These are phyloP conservation scores for Dugesia japonica DNA, from an alignment of 2,888 invertebrate genomes.

Conservation along the genomic window DNA sequence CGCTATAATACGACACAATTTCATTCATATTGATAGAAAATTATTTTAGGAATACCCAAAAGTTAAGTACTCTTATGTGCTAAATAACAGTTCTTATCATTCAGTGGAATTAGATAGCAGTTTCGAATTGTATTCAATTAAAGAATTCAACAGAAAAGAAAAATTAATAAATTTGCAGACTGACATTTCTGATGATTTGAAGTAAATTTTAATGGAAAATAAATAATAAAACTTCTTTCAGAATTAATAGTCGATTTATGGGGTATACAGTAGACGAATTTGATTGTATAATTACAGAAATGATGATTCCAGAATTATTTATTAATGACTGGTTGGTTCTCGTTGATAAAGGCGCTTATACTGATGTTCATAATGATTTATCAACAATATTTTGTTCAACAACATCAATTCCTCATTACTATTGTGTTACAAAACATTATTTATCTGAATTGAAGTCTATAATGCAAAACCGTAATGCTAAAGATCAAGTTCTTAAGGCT, in stretches of 20 bases:
- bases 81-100: no score
- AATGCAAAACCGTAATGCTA: not conserved
- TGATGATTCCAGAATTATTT: not conserved
- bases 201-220: no score
- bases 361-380: constrained; percentile 8
- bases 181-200: no score
- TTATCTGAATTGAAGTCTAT: not conserved
- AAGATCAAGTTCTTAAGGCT: not conserved
- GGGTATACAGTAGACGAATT: not conserved
- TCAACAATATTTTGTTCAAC: not conserved
- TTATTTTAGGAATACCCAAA: no score
- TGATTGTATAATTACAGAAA: not conserved
- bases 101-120: no score
- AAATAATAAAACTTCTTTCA: not conserved
- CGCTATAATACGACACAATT: no score
- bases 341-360: not conserved
- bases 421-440: not conserved
- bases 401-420: not conserved
- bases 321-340: not conserved
- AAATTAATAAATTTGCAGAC: no score
- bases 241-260: not conserved
- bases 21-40: no score
- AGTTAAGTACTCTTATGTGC: no score
- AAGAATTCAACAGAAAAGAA: no score
- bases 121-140: no score